These are phyloP conservation scores for Drosophila repletoides DNA, from an alignment of 1,140 invertebrate species.

Conservation along the genomic window DNA sequence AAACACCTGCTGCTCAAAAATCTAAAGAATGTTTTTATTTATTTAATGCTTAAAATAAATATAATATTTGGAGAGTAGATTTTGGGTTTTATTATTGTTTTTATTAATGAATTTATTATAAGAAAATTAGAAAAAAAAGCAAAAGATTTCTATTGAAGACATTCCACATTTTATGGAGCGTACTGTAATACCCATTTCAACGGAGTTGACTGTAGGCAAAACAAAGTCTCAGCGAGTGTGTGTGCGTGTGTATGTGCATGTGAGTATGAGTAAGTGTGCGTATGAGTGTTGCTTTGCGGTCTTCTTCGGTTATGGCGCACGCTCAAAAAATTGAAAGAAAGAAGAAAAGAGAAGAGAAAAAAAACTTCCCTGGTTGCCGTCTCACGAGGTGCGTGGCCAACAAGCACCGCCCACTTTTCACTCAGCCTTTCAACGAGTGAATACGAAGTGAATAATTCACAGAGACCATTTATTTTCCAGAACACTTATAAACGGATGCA, in stretches of 20 bases:
- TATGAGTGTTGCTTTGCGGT: constrained; percentile 29
- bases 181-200: neutral
- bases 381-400: constrained; percentile 31
- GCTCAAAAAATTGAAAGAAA: constrained; percentile 45
- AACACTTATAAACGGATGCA: constrained; percentile 52
- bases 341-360: constrained; percentile 17
- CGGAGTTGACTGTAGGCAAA: constrained; percentile 7
- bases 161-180: neutral
- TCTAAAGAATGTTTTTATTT: too few relatives aligned
- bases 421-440: constrained; percentile 56
- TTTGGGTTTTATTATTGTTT: neutral
- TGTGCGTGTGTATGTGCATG: neutral
- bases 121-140: too few relatives aligned
- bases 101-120: too few relatives aligned
- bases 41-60: neutral
- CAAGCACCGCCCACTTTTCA: constrained; percentile 74
- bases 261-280: neutral
- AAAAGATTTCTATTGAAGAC: neutral
- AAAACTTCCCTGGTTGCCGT: constrained; percentile 36
- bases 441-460: constrained; percentile 50
- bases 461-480: constrained; percentile 63
- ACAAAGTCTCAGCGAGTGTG: constrained; percentile 6
- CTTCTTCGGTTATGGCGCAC: constrained; percentile 62
- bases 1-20: too few relatives aligned
- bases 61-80: too few relatives aligned